Evolutionary conservation across 2,113 vertebrate species (phyloP).

Genomic region (Gorsachius goisagi): DNA sequence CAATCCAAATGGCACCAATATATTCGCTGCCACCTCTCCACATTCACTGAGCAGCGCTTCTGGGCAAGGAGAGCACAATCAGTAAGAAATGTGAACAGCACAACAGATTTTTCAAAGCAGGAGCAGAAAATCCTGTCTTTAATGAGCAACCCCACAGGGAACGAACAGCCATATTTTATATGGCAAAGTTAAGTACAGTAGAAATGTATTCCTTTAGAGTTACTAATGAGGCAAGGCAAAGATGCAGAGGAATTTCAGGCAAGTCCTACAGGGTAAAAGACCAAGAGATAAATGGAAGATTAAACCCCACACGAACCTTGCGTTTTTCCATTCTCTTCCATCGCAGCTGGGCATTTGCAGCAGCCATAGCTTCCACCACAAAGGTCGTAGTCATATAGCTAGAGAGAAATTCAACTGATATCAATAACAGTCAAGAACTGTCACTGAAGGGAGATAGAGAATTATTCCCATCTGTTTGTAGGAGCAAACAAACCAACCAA

Average conservation of each 20-base stretch:
- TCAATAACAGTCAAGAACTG: background rate
- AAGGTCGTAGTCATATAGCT: slow-evolving; percentile 98
- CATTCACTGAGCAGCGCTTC: background rate
- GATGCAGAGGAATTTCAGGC: background rate
- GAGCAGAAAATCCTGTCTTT: slow-evolving; percentile 34
- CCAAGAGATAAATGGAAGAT: background rate
- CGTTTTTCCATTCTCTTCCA: slow-evolving; percentile 93
- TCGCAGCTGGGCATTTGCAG: slow-evolving; percentile 91
- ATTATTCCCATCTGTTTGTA: background rate
- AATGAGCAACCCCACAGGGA: slow-evolving; percentile 42
- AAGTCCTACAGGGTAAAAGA: background rate
- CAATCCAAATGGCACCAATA: slow-evolving; percentile 14
- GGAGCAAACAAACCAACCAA: background rate
- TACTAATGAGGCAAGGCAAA: slow-evolving; percentile 1
- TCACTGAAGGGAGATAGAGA: background rate
- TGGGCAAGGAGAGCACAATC: background rate
- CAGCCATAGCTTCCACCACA: slow-evolving; percentile 96
- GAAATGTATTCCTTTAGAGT: slow-evolving; percentile 37
- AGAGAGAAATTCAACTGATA: background rate
- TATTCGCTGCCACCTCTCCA: slow-evolving; percentile 23
- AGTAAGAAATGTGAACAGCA: slow-evolving; percentile 5
- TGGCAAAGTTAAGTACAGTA: slow-evolving; percentile 31
- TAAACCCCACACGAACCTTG: slow-evolving; percentile 76
- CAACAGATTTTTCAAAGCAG: slow-evolving; percentile 26
- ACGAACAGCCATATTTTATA: slow-evolving; percentile 10